Percentiles rank a stretch among this genome's conserved stretches.
Conservation (phyloP, 2,113 vertebrate genomes). For the Toxotes chatareus region DNA sequence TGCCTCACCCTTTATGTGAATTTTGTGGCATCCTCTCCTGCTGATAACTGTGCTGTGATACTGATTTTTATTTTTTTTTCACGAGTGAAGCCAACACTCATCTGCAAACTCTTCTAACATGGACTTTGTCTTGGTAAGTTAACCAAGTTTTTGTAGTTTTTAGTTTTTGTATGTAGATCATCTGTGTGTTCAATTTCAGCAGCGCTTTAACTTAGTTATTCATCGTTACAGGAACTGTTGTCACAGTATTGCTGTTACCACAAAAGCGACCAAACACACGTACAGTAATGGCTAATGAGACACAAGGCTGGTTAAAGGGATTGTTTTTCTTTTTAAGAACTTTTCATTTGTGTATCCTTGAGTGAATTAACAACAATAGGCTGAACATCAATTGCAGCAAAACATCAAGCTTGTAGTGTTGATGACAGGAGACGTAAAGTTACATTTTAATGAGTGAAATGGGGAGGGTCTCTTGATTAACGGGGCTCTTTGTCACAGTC, state of each 20-base stretch:
- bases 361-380: not conserved
- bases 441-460: not conserved
- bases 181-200: not conserved
- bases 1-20: not conserved
- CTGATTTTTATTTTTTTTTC: not conserved
- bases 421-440: not conserved
- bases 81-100: slow-evolving; percentile 22
- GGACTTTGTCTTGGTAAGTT: slow-evolving; percentile 71
- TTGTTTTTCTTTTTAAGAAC: not conserved
- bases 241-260: not conserved
- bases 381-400: not conserved
- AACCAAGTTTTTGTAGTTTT: not conserved
- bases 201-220: not conserved
- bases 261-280: not conserved
- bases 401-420: not conserved
- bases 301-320: not conserved
- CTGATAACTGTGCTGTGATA: not conserved
- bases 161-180: slow-evolving; percentile 4
- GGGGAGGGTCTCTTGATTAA: too few species aligned
- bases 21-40: not conserved
- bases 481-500: not conserved
- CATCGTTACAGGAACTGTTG: not conserved
- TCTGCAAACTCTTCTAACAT: slow-evolving; percentile 28
- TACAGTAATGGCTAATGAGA: not conserved
- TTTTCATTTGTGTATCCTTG: not conserved